Evolutionary conservation across 2,113 vertebrate genomes (phyloP), one percentile per base, ranked within the genome.

Genomic region (Plestiodon gilberti): DNA sequence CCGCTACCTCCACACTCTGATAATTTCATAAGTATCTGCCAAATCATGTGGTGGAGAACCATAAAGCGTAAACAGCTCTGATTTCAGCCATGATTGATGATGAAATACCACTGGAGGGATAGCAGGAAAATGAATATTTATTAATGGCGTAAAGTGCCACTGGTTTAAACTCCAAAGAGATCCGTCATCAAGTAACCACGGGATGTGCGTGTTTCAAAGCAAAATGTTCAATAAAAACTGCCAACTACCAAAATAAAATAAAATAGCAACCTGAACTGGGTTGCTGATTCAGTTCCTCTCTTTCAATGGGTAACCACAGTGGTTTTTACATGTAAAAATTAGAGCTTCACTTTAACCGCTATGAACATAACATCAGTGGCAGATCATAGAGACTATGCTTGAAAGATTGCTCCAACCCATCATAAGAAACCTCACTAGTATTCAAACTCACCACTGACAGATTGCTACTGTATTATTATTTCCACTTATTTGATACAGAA

Each of bases 91-190:
- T 97, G 96, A 97, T 97, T 96, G 96, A 97, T 97, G 96, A 96
- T 96, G 95, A 96, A 96, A 96, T 95, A 95, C 94, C 93, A 93
- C 94, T 95, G 92, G 94, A 96, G 92, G 93, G 93, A 96, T 94
- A 94, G 95, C 88, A 94, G 87, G 94, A 96, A 97, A 96, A 97
- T 97, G 96, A 97, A 97, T 97, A 97, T 97, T 97, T 96, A 97
- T 97, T 97, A 97, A 97, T 95, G 94, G 95, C 94, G 95, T 96
- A 94, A 95, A 96, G 93, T 96, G 95, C 94, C 0, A 0, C 91
- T 94, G 93, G 90, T 95, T 95, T 95, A 95, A 95, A 96, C 96
- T 95, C 95, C 90, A 93, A 94, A 90, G 94, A 96, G 94, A 97
- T 97, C 95, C 95, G 96, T 97, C 96, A 96, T 96, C 95, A 96